Evolutionary conservation across 2,113 vertebrate species (phyloP).

Genomic region (Castor canadensis): DNA sequence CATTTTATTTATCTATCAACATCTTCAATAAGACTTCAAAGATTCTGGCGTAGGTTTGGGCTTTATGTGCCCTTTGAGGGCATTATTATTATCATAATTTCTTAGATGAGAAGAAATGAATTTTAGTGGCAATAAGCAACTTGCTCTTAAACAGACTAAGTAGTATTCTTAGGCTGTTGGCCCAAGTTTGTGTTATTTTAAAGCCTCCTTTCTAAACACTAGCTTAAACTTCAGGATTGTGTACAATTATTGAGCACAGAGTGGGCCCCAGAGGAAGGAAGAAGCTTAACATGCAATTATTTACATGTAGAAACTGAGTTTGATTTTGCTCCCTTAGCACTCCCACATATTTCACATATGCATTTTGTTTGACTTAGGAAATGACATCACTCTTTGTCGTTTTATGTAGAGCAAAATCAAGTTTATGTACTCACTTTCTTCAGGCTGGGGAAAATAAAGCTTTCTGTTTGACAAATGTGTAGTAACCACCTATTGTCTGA

Average conservation of each 20-base stretch:
- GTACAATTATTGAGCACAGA: neutral
- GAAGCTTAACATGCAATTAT: neutral
- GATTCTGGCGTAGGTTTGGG: neutral
- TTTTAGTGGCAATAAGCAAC: neutral
- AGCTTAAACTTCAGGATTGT: neutral
- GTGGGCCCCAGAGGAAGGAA: neutral
- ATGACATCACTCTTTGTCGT: neutral
- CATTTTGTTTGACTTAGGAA: conserved; percentile 1
- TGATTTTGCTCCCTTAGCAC: neutral
- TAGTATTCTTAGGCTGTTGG: neutral
- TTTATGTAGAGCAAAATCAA: conserved; percentile 1
- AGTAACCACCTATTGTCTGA: neutral
- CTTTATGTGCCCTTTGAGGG: neutral
- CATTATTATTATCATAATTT: neutral
- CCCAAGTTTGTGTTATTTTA: neutral
- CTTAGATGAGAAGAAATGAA: neutral
- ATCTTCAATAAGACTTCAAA: neutral
- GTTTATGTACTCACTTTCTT: neutral
- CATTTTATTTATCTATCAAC: neutral
- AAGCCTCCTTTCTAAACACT: neutral
- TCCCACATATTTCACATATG: neutral
- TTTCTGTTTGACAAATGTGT: neutral
- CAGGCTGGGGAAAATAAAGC: neutral
- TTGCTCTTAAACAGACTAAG: neutral
- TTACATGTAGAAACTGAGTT: neutral